phyloP scores from a whole-genome alignment of 2,113 vertebrate genomes.

The Rhinichthys klamathensis region DNA sequence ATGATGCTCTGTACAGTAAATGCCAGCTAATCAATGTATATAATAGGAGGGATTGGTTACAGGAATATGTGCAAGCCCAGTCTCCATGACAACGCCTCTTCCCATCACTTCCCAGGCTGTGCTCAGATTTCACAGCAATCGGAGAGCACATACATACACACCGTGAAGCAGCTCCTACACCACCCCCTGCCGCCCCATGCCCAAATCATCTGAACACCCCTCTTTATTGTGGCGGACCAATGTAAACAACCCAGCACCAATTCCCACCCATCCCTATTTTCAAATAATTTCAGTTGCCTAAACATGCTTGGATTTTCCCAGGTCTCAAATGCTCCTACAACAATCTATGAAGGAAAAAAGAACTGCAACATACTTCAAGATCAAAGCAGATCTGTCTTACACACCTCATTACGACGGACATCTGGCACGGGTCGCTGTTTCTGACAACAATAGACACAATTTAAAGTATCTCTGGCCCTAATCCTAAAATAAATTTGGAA shows the following conservation, averaged over 20 bases:
- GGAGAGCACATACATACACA: slow-evolving; percentile 4
- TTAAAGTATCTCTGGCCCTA: background rate
- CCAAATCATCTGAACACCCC: slow-evolving; percentile 27
- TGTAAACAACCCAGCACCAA: slow-evolving; percentile 51
- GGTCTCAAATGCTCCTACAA: background rate
- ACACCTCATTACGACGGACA: background rate
- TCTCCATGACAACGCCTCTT: slow-evolving; percentile 61
- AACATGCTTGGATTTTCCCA: background rate
- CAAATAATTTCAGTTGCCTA: background rate
- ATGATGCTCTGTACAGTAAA: slow-evolving; percentile 28
- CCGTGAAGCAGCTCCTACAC: background rate
- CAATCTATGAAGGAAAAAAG: background rate
- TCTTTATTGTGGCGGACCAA: slow-evolving; percentile 43
- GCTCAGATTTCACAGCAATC: slow-evolving; percentile 56
- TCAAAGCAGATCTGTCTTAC: background rate
- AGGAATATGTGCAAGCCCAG: slow-evolving; percentile 57
- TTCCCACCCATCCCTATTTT: slow-evolving; percentile 7
- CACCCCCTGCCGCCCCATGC: background rate
- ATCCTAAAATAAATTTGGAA: background rate
- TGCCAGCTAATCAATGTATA: slow-evolving; percentile 47
- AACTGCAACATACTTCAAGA: background rate
- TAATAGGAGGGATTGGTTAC: slow-evolving; percentile 50
- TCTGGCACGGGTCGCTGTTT: background rate
- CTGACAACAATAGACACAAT: background rate
- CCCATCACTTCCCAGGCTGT: slow-evolving; percentile 47